Percentiles rank a stretch among this genome's conserved stretches.
Conservation (phyloP, 2,113 vertebrate genomes). For the Tragulus kanchil region DNA sequence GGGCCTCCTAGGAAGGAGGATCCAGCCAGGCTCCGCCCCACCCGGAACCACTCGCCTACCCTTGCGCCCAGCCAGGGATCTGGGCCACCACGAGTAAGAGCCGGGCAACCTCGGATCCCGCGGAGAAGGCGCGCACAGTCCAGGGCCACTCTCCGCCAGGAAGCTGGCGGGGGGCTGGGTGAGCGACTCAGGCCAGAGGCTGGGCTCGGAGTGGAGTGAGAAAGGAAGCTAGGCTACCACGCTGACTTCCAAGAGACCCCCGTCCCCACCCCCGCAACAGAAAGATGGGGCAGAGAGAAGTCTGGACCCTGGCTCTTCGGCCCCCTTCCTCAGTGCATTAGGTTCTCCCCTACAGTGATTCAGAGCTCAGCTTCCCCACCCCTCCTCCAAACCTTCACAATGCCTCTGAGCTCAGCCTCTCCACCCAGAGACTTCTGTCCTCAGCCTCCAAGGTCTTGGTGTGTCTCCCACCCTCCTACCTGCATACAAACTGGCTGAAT, state of each 20-base stretch:
- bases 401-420: neutral
- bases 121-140: accelerated
- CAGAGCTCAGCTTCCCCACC: neutral
- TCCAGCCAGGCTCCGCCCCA: neutral
- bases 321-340: too few relatives aligned
- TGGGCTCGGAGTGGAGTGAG: accelerated
- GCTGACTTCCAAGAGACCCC: neutral
- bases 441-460: neutral
- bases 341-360: neutral
- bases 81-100: neutral
- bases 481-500: neutral
- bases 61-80: neutral
- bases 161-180: neutral
- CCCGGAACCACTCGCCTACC: neutral
- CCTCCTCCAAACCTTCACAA: accelerated
- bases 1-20: neutral
- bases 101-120: accelerated
- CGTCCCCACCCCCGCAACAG: accelerated
- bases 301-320: accelerated
- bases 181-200: accelerated
- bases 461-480: accelerated
- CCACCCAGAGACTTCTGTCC: neutral
- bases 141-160: too few relatives aligned
- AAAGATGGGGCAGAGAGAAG: neutral
- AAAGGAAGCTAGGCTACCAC: neutral